Base-by-base conservation (phyloP, 2,797 vertebrate species). In the Crax fasciolata region DNA sequence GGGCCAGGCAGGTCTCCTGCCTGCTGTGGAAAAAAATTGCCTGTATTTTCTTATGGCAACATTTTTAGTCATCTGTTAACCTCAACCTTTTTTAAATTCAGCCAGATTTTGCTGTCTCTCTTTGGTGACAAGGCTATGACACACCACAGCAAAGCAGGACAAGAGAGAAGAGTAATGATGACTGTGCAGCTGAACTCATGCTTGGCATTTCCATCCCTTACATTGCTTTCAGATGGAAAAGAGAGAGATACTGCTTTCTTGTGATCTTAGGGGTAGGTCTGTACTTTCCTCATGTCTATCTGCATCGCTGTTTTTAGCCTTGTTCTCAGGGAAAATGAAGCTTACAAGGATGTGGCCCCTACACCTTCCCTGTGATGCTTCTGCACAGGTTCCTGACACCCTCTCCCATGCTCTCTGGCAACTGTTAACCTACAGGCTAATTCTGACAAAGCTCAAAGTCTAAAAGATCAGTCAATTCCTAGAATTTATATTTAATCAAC, bases 321-420 rank as follows among this genome's bases (percentile, higher is more conserved):
- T 27, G 4, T 62, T 93, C 58, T 49, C 46, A 46, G 35, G 46
- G n/a, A 39, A 39, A 78, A 54, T 5, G 2, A 54, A 25, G 10
- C 6, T 84, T 65, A 17, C 6, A 43, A 65, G 21, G 41, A 57
- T 44, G 2, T 19, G n/a, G 13, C 7, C 6, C 3, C 30, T 68
- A 3, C 7, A 16, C 0, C 13, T 13, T 25, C 13, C 3, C 5
- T 9, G 3, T 2, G 11, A 18, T 63, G 1, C 39, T 58, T 63
- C 30, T 73, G 43, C 1, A 1, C 11, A 0, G 7, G 23, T 39
- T 68, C 38, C 28, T 72, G 49, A 18, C 13, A 17, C 5, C 4
- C 9, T 84, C n/a, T 78, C 28, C 18, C 6, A 2, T 30, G 25
- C 30, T 44, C 10, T 43, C 23, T 9, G 15, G 19, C 41, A 43